These are phyloP conservation scores for Panurus biarmicus DNA, from an alignment of 2,113 vertebrate genomes.

Conservation along the genomic window DNA sequence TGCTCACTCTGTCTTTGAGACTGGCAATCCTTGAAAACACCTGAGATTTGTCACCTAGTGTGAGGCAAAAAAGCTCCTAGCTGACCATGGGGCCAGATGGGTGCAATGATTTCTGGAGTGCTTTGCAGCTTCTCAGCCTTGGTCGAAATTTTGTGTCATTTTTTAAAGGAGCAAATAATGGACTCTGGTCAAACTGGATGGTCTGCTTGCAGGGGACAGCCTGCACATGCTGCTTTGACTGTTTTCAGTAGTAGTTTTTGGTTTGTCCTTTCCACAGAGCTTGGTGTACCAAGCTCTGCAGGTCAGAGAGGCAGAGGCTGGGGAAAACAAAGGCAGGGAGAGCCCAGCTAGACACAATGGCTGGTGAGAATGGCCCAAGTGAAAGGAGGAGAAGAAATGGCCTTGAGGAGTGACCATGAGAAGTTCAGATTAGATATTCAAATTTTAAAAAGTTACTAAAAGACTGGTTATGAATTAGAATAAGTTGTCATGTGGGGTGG, in stretches of 20 bases:
- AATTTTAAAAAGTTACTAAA: neutral
- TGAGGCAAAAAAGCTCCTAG: neutral
- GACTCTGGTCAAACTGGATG: neutral
- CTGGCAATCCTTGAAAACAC: neutral
- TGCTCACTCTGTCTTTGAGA: neutral
- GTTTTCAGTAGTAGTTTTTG: neutral
- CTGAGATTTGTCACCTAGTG: neutral
- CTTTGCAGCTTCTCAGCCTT: neutral
- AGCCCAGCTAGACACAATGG: neutral
- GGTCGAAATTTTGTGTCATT: neutral
- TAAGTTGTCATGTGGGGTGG: neutral
- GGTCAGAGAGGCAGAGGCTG: neutral
- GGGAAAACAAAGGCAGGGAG: neutral
- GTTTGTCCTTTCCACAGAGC: neutral
- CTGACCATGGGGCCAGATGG: neutral
- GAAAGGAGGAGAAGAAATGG: neutral
- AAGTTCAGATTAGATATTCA: neutral
- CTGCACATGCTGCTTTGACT: neutral
- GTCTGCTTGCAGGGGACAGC: neutral
- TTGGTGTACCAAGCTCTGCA: neutral
- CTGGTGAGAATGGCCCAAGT: neutral
- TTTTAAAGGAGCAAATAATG: neutral
- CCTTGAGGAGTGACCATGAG: neutral
- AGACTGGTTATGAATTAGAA: neutral
- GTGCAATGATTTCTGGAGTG: neutral